Percentiles rank a stretch among this genome's conserved stretches.
phyloP scores from a whole-genome alignment of 2,888 invertebrate genomes.

The Sarcophaga variegata region DNA sequence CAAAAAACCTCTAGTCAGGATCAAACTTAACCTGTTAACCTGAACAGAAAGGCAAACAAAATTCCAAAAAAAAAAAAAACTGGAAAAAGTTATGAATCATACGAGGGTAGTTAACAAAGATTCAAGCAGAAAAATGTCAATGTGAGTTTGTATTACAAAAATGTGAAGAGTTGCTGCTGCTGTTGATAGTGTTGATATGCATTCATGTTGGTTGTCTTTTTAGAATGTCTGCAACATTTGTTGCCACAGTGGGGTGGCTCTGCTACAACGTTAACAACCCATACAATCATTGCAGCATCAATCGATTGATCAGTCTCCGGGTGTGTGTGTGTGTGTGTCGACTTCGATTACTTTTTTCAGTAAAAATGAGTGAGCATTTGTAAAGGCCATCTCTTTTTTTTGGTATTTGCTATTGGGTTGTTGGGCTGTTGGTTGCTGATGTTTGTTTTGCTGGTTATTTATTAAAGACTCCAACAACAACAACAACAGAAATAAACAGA shows the following conservation, averaged over 20 bases:
- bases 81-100: slow-evolving; percentile 6
- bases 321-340: neutral
- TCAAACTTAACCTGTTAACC: slow-evolving; percentile 66
- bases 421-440: slow-evolving; percentile 40
- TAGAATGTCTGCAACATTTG: slow-evolving; percentile 58
- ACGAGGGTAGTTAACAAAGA: slow-evolving; percentile 51
- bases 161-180: neutral
- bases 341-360: slow-evolving; percentile 51
- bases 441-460: slow-evolving; percentile 43
- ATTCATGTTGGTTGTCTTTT: slow-evolving; percentile 59
- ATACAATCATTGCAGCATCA: slow-evolving; percentile 1
- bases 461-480: slow-evolving; percentile 30
- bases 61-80: too few species aligned
- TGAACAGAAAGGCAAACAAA: slow-evolving; percentile 21
- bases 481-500: neutral
- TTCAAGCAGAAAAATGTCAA: neutral
- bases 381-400: neutral
- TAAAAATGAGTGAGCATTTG: slow-evolving; percentile 56
- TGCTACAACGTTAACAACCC: slow-evolving; percentile 3
- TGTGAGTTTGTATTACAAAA: neutral
- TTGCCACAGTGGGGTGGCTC: slow-evolving; percentile 63
- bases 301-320: slow-evolving; percentile 32
- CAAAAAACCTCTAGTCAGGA: slow-evolving; percentile 57
- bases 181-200: slow-evolving; percentile 38
- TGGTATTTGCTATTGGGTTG: slow-evolving; percentile 12